Percentiles rank a stretch among this genome's conserved stretches.
Evolutionary conservation across 2,113 vertebrate species (phyloP).

Genomic region (Catharus bicknelli): DNA sequence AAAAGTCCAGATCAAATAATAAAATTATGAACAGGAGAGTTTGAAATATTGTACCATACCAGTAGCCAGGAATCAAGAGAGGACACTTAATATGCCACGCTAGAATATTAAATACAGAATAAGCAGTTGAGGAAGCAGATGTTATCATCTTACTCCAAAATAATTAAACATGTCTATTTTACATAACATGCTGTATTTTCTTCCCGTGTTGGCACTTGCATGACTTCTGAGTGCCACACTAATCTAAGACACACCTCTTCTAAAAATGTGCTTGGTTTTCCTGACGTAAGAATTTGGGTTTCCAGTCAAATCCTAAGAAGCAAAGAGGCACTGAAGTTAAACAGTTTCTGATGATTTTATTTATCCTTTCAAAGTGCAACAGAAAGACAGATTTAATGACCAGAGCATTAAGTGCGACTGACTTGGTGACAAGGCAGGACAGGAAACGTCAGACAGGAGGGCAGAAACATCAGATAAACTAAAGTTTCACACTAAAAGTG

Average conservation of each 20-base stretch:
- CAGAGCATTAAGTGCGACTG: background rate
- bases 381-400: background rate
- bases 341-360: background rate
- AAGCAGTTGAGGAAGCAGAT: background rate
- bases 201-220: background rate
- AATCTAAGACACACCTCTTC: slow-evolving; percentile 26
- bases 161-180: background rate
- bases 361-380: background rate
- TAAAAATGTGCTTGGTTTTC: slow-evolving; percentile 29
- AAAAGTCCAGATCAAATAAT: background rate
- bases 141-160: background rate
- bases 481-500: background rate
- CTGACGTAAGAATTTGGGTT: background rate
- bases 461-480: background rate
- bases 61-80: background rate
- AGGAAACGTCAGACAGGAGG: background rate
- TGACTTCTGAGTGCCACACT: background rate
- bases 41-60: background rate
- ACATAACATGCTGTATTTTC: background rate
- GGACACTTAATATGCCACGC: background rate
- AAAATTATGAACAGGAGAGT: background rate
- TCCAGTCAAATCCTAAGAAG: background rate
- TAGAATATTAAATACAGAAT: background rate
- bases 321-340: background rate
- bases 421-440: background rate